A percentile compares a stretch with the other conserved stretches of the same genome.
These are phyloP conservation scores for Lepidocyrtoides sp. DNA, from an alignment of 2,888 invertebrate species.

Conservation along the genomic window DNA sequence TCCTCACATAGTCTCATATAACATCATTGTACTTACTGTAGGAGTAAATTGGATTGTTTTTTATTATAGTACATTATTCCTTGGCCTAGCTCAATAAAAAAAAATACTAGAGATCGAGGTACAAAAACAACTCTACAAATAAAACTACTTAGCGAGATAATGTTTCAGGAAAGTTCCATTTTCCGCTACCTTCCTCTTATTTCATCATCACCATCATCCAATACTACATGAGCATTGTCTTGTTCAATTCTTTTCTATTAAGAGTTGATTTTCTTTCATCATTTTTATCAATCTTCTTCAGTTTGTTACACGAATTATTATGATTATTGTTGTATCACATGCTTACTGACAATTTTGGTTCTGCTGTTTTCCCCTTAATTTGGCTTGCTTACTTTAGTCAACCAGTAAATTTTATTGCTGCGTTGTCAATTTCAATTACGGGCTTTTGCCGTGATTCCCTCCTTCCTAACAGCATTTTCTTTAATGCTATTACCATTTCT, in stretches of 20 bases:
- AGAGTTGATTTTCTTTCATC: constrained; percentile 5
- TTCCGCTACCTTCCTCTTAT: constrained; percentile 35
- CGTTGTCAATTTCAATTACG: constrained; percentile 71
- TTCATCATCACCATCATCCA: constrained; percentile 27
- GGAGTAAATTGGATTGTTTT: not conserved
- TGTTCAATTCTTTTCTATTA: not conserved
- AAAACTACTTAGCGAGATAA: constrained; percentile 35
- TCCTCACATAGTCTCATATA: not conserved
- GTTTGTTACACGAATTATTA: constrained; percentile 57
- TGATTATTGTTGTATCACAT: constrained; percentile 67
- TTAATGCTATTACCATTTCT: not conserved
- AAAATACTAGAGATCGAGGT: not conserved
- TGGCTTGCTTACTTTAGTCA: not conserved
- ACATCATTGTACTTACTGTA: not conserved
- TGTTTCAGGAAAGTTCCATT: constrained; percentile 2
- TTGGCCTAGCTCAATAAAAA: constrained; percentile 60
- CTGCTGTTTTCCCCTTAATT: not conserved
- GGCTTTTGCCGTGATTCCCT: constrained; percentile 43
- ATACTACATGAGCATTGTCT: not conserved
- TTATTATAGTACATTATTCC: constrained; percentile 4
- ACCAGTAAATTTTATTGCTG: constrained; percentile 63
- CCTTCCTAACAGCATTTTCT: not conserved
- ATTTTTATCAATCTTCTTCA: constrained; percentile 53
- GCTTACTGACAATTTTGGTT: constrained; percentile 63
- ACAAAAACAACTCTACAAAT: not conserved